These are phyloP conservation scores for Crenichthys baileyi DNA, from an alignment of 2,797 vertebrate species.

Conservation along the genomic window DNA sequence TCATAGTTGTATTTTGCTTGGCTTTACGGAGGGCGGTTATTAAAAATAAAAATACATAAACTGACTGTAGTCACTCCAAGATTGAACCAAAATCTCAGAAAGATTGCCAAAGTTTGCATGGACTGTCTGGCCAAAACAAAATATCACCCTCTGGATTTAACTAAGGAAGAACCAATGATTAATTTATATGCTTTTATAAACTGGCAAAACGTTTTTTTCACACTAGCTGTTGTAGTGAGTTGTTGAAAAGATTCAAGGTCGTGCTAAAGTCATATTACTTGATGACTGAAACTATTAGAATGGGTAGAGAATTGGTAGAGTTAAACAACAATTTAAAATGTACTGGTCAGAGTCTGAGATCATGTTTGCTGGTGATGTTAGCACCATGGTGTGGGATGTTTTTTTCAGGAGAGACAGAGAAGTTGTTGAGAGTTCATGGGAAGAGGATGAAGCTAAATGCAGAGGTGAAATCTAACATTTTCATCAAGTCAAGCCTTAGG, in stretches of 20 bases:
- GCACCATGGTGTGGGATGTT: background rate
- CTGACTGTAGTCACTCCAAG: background rate
- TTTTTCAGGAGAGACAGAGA: background rate
- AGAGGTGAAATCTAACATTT: background rate
- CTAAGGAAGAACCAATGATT: background rate
- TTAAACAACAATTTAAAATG: background rate
- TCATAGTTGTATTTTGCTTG: background rate
- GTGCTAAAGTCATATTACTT: background rate
- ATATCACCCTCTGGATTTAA: background rate
- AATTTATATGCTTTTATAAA: background rate
- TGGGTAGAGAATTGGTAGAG: background rate
- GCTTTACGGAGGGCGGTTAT: background rate
- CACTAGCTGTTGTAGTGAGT: background rate
- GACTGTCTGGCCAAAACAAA: background rate
- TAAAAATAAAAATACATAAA: background rate
- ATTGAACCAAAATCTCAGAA: background rate
- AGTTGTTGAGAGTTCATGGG: background rate
- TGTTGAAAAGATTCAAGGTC: background rate
- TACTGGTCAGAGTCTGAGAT: background rate
- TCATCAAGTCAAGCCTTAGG: background rate
- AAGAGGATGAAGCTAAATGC: too few relatives aligned
- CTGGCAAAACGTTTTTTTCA: background rate
- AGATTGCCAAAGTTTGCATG: background rate
- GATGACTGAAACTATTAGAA: background rate
- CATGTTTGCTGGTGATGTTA: background rate